These are phyloP conservation scores for Sminthurinus aureus DNA, from an alignment of 2,888 invertebrate species.

Conservation along the genomic window DNA sequence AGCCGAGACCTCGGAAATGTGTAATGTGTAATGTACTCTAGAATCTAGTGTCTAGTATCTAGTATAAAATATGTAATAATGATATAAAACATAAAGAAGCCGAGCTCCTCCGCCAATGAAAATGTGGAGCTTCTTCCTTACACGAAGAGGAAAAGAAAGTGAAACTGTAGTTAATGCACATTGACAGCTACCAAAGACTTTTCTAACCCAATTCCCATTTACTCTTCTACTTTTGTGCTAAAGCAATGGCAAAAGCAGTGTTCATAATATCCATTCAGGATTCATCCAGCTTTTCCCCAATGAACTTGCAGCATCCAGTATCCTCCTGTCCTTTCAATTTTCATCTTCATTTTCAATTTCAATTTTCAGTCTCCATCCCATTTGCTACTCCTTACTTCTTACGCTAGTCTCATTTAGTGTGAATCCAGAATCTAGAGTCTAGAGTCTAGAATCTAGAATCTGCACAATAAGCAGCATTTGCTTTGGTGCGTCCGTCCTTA, in stretches of 20 bases:
- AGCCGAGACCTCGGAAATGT: constrained; percentile 16
- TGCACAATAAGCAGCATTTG: background rate
- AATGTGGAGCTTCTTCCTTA: too few relatives aligned
- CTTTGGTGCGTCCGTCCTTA: background rate
- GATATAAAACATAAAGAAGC: too few relatives aligned
- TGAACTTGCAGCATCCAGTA: background rate
- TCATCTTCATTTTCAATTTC: constrained; percentile 13
- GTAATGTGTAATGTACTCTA: background rate
- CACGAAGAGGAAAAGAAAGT: background rate
- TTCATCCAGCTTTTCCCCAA: too few relatives aligned
- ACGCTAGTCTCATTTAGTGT: background rate
- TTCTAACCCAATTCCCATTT: constrained; percentile 32
- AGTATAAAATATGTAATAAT: too few relatives aligned
- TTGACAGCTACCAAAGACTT: constrained; percentile 27
- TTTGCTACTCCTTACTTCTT: background rate
- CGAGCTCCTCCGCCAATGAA: too few relatives aligned
- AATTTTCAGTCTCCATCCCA: background rate
- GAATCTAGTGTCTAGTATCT: too few relatives aligned
- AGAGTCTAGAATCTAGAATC: too few relatives aligned
- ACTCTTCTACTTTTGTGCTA: background rate
- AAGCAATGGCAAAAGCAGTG: background rate
- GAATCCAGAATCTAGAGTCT: too few relatives aligned
- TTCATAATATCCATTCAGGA: too few relatives aligned
- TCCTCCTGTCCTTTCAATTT: constrained; percentile 30
- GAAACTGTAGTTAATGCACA: constrained; percentile 33